Conservation (phyloP, 2,797 vertebrate genomes). For the Ptychadena robeensis region DNA sequence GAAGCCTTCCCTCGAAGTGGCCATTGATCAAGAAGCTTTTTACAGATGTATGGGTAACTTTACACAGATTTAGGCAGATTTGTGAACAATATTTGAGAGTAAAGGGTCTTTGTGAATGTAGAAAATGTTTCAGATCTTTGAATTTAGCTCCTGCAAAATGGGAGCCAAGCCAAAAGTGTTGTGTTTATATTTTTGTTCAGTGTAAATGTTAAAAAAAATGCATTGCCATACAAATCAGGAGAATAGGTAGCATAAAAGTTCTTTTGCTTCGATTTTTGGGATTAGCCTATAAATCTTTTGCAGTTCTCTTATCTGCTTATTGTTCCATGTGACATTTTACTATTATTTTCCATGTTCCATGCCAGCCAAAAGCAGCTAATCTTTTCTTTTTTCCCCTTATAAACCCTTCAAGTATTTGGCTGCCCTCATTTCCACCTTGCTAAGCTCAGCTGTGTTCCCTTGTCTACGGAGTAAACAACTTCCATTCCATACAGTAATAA, state of each 20-base stretch:
- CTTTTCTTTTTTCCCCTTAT: background rate
- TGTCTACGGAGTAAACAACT: background rate
- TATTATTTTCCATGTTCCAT: background rate
- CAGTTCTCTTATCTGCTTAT: constrained; percentile 21
- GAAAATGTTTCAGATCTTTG: too few relatives aligned
- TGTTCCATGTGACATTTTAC: constrained; percentile 7
- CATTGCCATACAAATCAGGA: too few relatives aligned
- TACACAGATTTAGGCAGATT: too few relatives aligned
- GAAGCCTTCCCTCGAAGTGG: too few relatives aligned
- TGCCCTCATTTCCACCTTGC: constrained; percentile 12
- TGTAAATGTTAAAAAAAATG: too few relatives aligned
- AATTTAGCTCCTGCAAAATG: too few relatives aligned
- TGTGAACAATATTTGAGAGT: too few relatives aligned
- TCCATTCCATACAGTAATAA: background rate
- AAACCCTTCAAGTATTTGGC: constrained; percentile 5
- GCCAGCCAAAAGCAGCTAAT: background rate
- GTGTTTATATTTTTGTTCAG: too few relatives aligned
- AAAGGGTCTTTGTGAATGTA: too few relatives aligned
- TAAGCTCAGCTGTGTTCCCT: constrained; percentile 10
- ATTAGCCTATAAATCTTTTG: constrained; percentile 10
- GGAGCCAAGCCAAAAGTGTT: too few relatives aligned
- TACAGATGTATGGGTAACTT: too few relatives aligned
- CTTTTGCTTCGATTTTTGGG: background rate
- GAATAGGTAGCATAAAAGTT: background rate
- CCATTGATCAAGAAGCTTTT: too few relatives aligned